These are phyloP conservation scores for Micromussa lordhowensis DNA, from an alignment of 92 coral and sea anemone species.

Conservation along the genomic window DNA sequence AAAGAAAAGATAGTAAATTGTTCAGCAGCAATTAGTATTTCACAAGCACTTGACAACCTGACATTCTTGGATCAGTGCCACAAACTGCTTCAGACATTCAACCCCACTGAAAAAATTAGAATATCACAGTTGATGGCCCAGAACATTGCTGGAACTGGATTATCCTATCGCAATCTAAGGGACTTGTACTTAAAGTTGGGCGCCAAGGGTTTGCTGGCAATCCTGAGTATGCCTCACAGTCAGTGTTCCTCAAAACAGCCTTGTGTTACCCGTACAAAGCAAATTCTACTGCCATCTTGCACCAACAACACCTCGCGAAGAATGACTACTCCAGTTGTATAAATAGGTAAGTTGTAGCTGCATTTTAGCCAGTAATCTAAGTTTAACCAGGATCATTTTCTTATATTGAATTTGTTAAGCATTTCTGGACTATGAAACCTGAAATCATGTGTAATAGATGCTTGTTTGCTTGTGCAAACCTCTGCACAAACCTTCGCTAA, in stretches of 20 bases:
- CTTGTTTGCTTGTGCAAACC: not conserved
- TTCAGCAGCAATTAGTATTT: not conserved
- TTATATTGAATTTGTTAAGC: too few relatives aligned
- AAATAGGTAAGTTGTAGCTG: not conserved
- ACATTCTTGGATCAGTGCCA: not conserved
- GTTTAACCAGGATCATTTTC: not conserved
- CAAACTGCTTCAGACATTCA: not conserved
- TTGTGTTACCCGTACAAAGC: not conserved
- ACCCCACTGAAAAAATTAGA: not conserved
- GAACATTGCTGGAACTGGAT: constrained; percentile 26
- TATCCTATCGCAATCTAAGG: not conserved
- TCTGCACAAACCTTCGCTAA: not conserved
- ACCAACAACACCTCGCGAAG: not conserved
- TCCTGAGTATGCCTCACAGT: constrained; percentile 11
- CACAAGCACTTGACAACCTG: not conserved
- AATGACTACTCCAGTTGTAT: not conserved
- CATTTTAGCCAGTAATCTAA: not conserved
- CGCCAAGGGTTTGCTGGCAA: constrained; percentile 3
- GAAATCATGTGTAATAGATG: not conserved
- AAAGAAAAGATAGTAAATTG: not conserved
- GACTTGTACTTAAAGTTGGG: not conserved
- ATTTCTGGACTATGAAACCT: not conserved
- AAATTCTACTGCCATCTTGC: not conserved
- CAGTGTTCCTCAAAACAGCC: not conserved
- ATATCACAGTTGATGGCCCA: not conserved